Evolutionary conservation across 1,140 invertebrate genomes (phyloP).

Genomic region (Lepeophtheirus salmonis): DNA sequence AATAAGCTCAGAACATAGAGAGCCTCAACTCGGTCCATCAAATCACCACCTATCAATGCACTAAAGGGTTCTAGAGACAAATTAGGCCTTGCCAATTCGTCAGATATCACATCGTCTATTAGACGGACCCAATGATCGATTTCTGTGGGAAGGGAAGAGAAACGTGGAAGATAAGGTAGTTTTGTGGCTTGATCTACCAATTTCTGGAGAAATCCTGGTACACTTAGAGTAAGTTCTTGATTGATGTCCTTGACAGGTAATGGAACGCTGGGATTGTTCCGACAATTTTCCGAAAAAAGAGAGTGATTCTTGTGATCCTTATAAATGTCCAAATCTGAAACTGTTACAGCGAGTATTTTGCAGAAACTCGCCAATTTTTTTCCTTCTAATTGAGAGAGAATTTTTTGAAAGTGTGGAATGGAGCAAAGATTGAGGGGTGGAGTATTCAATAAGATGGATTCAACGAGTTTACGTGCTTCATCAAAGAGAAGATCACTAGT

Average conservation of each 20-base stretch:
- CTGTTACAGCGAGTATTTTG: slow-evolving; percentile 20
- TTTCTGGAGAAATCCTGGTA: neutral
- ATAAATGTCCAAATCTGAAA: slow-evolving; percentile 21
- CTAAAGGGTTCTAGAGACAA: neutral
- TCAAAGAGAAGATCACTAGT: neutral
- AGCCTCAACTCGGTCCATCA: slow-evolving; percentile 7
- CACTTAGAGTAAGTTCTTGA: slow-evolving; percentile 1
- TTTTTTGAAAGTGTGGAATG: slow-evolving; percentile 9
- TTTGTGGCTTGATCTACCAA: neutral
- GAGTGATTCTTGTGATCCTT: slow-evolving; percentile 18
- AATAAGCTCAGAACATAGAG: slow-evolving; percentile 21
- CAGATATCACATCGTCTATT: slow-evolving; percentile 5
- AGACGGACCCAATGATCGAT: slow-evolving; percentile 9
- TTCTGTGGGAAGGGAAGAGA: slow-evolving; percentile 1
- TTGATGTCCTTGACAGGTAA: slow-evolving; percentile 4
- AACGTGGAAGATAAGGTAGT: slow-evolving; percentile 1
- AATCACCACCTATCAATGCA: slow-evolving; percentile 2
- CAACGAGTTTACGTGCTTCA: neutral
- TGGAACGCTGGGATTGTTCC: neutral
- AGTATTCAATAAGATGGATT: neutral
- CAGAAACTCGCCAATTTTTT: slow-evolving; percentile 19
- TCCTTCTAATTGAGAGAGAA: slow-evolving; percentile 15
- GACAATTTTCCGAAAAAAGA: neutral
- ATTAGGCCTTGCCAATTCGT: neutral
- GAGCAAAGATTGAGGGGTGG: neutral